Base-by-base conservation (phyloP, 2,888 invertebrate genomes). In the Eupithecia exiguata region DNA sequence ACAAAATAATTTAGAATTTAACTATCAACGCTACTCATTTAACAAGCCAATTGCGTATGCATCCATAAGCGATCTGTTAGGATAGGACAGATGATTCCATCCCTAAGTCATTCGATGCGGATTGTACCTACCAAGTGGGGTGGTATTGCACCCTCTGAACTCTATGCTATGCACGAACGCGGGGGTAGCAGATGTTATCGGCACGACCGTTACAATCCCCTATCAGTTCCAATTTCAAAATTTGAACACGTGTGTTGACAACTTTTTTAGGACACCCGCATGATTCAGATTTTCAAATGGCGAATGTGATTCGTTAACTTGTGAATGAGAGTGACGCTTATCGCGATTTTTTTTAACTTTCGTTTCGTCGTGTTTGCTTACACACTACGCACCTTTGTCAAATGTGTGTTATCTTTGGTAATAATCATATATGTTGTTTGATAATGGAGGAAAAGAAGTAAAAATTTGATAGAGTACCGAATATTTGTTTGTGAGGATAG, bases 181-280 rank as follows among this genome's bases (percentile, higher is more conserved):
- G 88, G 86, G 86, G 87, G 87, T 83, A 82, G 89, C 93, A 93
- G 92, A 93, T 93, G 93, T 89, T 79, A 79, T 78, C 79, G 80
- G 83, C 78, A 85, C 90, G 90, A 91, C 94, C 92, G 94, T 94
- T 93, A 92, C 87, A 85, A 88, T 89, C 89, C 91, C 92, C 92
- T 92, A 91, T 93, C 90, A 89, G 86, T 87, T 87, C 81, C 82
- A 89, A 91, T 87, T 91, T 92, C 89, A 84, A 82, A 92, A 92
- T 89, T 89, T 79, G 87, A 92, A 94, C 93, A 92, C 92, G 92
- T 93, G 92, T 87, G 93, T 90, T 91, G 89, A 92, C 92, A 91
- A 86, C 89, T 87, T 89, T 91, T 91, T 91, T 88, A 85, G 86
- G 86, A 84, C 87, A 85, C 92, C 92, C 91, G 90, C 90, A 91